Evolutionary conservation across 2,797 vertebrate species (phyloP), one percentile per base, ranked within the genome.

Genomic region (Limosa lapponica): DNA sequence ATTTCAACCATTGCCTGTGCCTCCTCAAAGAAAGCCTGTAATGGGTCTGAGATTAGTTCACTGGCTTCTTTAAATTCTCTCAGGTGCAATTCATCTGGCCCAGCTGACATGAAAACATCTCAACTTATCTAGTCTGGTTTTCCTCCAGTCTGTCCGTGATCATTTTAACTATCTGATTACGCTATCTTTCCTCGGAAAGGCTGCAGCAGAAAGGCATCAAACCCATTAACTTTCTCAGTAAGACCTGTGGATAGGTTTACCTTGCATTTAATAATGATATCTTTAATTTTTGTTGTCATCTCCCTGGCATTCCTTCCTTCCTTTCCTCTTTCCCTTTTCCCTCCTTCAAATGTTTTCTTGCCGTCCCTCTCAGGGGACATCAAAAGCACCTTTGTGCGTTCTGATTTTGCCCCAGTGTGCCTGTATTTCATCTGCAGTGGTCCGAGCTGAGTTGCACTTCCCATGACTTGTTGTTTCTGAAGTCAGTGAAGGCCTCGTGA

Each of bases 71-170:
- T 75, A 17, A 84, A 93, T 95, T 91, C 95, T 96, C 90, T 88
- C 85, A 90, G 82, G 93, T 96, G 44, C 83, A 87, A 66, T 95
- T 95, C 77, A 83, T 97, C 91, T 94, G 80, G 46, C 46, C 44
- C 62, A 84, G 54, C 43, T 92, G 96, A 90, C 93, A 82, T 46
- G 69, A 65, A 94, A 78, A 94, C 54, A 62, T 79, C 80, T 86
- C 71, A 49, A 0, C 27, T 83, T 83, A 93, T 61, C 91, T 91
- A 69, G 58, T 84, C 94, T 97, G 85, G 46, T 93, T 95, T 95
- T 94, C 27, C 30, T 93, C 85, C 69, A 51, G 58, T 83, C 65
- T 61, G 8, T 84, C 65, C 4, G 3, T 61, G 66, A 37, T 69
- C 43, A 55, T 84, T 90, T 48, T 58, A 82, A 83, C 72, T 6